Evolutionary conservation across 2,797 vertebrate species (phyloP).

Genomic region (Pseudopleuronectes americanus): DNA sequence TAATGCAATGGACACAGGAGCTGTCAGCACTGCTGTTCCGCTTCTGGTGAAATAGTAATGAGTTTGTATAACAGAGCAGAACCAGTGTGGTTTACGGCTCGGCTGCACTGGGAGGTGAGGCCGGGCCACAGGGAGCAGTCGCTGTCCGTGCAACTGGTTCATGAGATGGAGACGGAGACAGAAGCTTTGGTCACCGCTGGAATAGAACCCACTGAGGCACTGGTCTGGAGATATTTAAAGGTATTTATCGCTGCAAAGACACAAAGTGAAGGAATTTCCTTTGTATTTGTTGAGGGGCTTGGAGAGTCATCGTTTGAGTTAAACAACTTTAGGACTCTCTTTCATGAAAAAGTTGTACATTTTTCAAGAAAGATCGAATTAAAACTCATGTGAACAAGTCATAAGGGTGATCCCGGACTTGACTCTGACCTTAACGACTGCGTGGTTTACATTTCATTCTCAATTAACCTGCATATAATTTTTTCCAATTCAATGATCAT

Average conservation of each 20-base stretch:
- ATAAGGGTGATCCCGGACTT: background rate
- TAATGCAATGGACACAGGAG: slow-evolving; percentile 82
- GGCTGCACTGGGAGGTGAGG: slow-evolving; percentile 25
- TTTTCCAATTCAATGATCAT: too few relatives aligned
- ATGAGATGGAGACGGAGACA: slow-evolving; percentile 27
- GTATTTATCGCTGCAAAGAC: background rate
- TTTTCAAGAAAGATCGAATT: too few relatives aligned
- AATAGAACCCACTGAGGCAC: slow-evolving; percentile 14
- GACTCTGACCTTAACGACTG: background rate
- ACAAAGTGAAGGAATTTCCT: background rate
- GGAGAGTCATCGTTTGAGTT: background rate
- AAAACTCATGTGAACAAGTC: background rate
- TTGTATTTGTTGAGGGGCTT: background rate
- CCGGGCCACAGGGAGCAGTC: slow-evolving; percentile 25
- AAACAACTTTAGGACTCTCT: background rate
- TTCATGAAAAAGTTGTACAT: too few relatives aligned
- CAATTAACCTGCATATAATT: too few relatives aligned
- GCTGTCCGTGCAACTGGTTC: slow-evolving; percentile 21
- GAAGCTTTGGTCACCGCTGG: slow-evolving; percentile 32
- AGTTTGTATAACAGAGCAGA: slow-evolving; percentile 77
- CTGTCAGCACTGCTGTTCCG: slow-evolving; percentile 82
- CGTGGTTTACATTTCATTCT: background rate
- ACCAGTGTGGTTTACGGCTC: slow-evolving; percentile 78
- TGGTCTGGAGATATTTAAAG: slow-evolving; percentile 6
- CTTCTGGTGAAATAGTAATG: slow-evolving; percentile 85